Percentiles rank a stretch among this genome's conserved stretches.
Evolutionary conservation across 2,888 invertebrate genomes (phyloP).

Genomic region (Tinea semifulvella): DNA sequence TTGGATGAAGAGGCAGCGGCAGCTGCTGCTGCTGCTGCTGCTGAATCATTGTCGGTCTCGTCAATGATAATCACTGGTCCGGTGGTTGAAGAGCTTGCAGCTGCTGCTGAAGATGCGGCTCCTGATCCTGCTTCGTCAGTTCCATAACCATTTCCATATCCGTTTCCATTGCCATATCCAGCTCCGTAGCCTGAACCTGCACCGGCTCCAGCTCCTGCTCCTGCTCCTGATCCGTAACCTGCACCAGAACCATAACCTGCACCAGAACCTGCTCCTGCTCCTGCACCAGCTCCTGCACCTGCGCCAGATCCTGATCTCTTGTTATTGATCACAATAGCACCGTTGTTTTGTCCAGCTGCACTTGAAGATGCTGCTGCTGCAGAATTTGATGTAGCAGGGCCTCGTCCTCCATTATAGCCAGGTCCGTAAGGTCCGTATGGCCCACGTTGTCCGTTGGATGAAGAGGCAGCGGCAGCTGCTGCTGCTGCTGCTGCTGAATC

Average conservation of each 20-base stretch:
- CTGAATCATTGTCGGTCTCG: neutral
- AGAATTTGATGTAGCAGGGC: neutral
- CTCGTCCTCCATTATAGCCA: neutral
- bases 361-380: conserved; percentile 3
- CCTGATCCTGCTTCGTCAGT: neutral
- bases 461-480: neutral
- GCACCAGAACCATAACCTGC: conserved; percentile 10
- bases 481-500: neutral
- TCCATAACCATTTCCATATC: neutral
- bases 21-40: neutral
- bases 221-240: neutral
- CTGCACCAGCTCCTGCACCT: conserved; percentile 7
- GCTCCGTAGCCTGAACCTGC: conserved; percentile 23
- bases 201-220: conserved; percentile 21
- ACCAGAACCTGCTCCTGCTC: conserved; percentile 12
- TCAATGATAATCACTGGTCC: neutral
- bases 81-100: neutral
- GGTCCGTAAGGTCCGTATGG: conserved; percentile 9
- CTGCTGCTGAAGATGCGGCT: neutral
- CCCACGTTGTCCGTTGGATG: neutral
- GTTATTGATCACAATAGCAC: neutral
- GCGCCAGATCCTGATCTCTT: neutral
- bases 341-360: neutral
- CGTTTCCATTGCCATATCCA: neutral
- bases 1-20: neutral